phyloP scores from a whole-genome alignment of 1,140 invertebrate genomes.

The Penaeus indicus region DNA sequence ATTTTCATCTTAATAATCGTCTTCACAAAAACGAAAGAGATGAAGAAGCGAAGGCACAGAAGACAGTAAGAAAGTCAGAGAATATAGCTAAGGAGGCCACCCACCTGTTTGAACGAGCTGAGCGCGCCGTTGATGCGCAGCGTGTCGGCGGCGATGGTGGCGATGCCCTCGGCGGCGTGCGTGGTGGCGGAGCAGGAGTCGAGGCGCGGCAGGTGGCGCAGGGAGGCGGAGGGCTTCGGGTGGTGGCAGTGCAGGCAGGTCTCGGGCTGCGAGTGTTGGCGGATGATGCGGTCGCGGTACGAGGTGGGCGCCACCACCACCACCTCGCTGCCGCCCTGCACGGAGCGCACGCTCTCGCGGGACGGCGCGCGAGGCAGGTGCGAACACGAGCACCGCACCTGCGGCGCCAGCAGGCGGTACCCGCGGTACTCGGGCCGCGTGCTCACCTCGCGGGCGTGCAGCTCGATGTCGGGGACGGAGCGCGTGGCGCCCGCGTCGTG shows the following conservation, averaged over 20 bases:
- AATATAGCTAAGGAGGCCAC: constrained; percentile 51
- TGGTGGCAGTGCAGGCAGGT: constrained; percentile 66
- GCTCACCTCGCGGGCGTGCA: constrained; percentile 79
- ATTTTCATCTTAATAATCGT: no score
- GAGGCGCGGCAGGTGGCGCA: constrained; percentile 83
- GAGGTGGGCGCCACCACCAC: constrained; percentile 64
- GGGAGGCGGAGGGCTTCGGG: constrained; percentile 75
- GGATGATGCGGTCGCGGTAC: constrained; percentile 77
- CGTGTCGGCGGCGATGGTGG: constrained; percentile 97
- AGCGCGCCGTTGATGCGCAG: constrained; percentile 96
- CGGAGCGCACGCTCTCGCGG: constrained; percentile 68
- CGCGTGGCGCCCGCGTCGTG: constrained; percentile 74
- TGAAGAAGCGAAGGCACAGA: no score
- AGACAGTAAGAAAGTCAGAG: no score
- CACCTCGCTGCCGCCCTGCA: constrained; percentile 66
- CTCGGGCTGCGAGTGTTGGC: constrained; percentile 92
- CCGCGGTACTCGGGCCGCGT: constrained; percentile 67
- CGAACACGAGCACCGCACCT: constrained; percentile 66
- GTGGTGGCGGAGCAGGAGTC: constrained; percentile 73
- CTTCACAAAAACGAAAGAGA: no score
- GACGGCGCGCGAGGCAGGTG: constrained; percentile 68
- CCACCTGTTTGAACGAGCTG: constrained; percentile 95
- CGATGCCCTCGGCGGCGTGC: constrained; percentile 85
- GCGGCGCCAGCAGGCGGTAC: constrained; percentile 67
- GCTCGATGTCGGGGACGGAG: constrained; percentile 89